Evolutionary conservation across 1,140 invertebrate species (phyloP).

Genomic region (Drosophila yakuba): DNA sequence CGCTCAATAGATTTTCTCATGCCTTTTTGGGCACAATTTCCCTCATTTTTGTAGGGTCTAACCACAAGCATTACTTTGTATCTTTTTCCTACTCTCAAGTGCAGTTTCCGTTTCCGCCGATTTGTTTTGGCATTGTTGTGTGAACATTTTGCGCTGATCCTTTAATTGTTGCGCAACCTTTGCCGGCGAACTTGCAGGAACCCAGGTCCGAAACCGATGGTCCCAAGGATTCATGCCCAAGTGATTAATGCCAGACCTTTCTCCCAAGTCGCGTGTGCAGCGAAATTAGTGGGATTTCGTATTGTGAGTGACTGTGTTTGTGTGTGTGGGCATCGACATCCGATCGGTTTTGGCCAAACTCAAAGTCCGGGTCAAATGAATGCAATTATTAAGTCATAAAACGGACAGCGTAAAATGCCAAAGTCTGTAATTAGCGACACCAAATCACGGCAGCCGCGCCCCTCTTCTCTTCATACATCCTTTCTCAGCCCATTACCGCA

Average conservation of each 20-base stretch:
- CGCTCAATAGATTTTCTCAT: conserved; percentile 64
- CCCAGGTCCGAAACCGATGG: neutral
- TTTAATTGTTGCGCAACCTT: conserved; percentile 73
- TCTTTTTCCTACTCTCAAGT: conserved; percentile 48
- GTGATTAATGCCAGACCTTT: conserved; percentile 47
- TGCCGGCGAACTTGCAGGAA: conserved; percentile 22
- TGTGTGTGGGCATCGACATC: conserved; percentile 51
- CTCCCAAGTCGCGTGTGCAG: conserved; percentile 25
- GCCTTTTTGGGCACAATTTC: conserved; percentile 45
- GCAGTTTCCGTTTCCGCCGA: conserved; percentile 76
- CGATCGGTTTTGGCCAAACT: conserved; percentile 28
- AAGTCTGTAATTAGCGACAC: conserved; percentile 82
- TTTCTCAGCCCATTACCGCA: conserved; percentile 32
- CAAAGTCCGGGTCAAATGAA: conserved; percentile 54
- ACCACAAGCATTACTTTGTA: conserved; percentile 62
- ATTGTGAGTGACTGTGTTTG: conserved; percentile 27
- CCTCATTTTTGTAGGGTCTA: conserved; percentile 19
- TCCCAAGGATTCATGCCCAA: conserved; percentile 3
- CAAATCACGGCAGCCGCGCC: conserved; percentile 70
- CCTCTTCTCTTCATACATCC: conserved; percentile 3
- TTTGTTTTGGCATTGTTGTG: conserved; percentile 82
- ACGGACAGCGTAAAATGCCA: conserved; percentile 63
- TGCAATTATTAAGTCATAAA: conserved; percentile 82
- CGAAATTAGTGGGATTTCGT: neutral
- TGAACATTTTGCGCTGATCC: conserved; percentile 76